Percentiles rank a stretch among this genome's conserved stretches.
These are phyloP conservation scores for Bufotes viridis DNA, from an alignment of 2,797 vertebrate genomes.

Conservation along the genomic window DNA sequence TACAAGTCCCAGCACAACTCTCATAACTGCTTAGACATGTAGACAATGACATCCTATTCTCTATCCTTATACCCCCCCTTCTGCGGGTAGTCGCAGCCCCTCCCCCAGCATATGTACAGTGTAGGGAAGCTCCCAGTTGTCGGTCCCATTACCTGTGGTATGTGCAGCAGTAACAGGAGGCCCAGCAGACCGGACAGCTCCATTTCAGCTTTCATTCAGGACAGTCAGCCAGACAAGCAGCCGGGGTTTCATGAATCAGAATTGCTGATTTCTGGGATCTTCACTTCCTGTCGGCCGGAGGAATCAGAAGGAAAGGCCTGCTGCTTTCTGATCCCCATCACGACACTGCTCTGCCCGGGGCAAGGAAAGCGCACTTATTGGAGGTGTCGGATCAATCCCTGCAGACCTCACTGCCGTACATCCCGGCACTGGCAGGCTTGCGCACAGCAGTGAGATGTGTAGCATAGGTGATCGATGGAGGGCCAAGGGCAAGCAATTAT, in stretches of 20 bases:
- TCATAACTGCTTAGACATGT: background rate
- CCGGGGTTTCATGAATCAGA: slow-evolving; percentile 19
- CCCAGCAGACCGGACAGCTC: too few species aligned
- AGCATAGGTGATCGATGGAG: too few species aligned
- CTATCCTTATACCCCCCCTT: too few species aligned
- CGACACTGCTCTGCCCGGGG: background rate
- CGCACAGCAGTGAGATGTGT: too few species aligned
- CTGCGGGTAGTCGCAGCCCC: background rate
- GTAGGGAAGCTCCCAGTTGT: too few species aligned
- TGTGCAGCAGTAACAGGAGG: slow-evolving; percentile 5
- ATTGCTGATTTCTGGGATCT: background rate
- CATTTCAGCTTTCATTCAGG: slow-evolving; percentile 14
- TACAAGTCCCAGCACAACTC: too few species aligned
- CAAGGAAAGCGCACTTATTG: background rate
- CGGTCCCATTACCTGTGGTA: slow-evolving; percentile 33
- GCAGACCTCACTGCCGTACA: too few species aligned
- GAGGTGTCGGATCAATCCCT: background rate
- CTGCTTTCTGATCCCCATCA: background rate
- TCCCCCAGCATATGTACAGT: background rate
- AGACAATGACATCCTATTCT: too few species aligned
- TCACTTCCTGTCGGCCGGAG: background rate
- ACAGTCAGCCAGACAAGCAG: background rate
- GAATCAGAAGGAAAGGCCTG: background rate
- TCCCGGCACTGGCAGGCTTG: too few species aligned
- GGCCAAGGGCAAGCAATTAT: too few species aligned